Evolutionary conservation across 2,113 vertebrate genomes (phyloP).

Genomic region (Poicephalus meyeri): DNA sequence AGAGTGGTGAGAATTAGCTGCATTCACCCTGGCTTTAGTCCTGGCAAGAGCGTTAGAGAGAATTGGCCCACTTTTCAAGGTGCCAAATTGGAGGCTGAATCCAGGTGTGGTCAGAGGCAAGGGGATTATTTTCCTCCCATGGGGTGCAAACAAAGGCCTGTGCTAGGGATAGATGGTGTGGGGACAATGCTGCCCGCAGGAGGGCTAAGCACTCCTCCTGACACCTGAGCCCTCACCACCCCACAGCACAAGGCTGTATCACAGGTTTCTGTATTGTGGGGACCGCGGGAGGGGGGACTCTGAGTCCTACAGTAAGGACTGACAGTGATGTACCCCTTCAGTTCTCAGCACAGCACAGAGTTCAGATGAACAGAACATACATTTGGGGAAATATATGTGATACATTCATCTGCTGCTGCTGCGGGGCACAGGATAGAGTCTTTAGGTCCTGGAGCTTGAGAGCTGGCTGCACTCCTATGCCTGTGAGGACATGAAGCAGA

Average conservation of each 20-base stretch:
- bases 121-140: conserved; percentile 70
- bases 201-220: conserved; percentile 50
- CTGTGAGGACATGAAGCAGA: fast-evolving
- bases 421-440: neutral
- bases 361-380: neutral
- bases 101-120: conserved; percentile 64
- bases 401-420: neutral
- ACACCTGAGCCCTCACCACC: conserved; percentile 38
- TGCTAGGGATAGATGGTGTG: conserved; percentile 33
- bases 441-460: neutral
- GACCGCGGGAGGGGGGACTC: fast-evolving
- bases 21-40: conserved; percentile 62
- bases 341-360: neutral
- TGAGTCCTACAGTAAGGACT: neutral
- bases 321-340: neutral
- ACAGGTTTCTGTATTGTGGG: neutral
- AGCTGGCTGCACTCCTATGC: neutral
- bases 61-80: conserved; percentile 67
- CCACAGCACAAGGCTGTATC: neutral
- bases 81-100: conserved; percentile 65
- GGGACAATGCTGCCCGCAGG: conserved; percentile 46
- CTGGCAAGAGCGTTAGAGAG: conserved; percentile 33
- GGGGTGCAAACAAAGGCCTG: conserved; percentile 67
- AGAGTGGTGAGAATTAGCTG: conserved; percentile 56
- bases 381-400: neutral